phyloP scores from a whole-genome alignment of 2,113 vertebrate genomes.

The Chinchilla lanigera region DNA sequence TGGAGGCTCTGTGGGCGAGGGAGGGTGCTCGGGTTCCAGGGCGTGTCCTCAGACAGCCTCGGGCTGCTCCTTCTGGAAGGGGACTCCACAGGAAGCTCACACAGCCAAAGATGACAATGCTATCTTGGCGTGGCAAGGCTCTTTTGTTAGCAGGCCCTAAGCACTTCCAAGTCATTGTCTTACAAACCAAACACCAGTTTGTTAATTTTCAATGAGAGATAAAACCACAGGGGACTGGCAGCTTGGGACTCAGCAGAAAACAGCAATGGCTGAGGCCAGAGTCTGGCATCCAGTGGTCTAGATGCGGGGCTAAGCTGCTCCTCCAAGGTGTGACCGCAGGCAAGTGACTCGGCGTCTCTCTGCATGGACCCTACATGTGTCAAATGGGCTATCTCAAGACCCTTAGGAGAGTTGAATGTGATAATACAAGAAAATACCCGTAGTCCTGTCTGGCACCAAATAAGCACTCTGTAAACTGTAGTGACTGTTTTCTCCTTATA shows the following conservation, averaged over 20 bases:
- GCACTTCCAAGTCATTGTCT: not conserved
- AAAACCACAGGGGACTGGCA: not conserved
- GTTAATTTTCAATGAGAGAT: not conserved
- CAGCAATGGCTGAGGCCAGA: fast-evolving
- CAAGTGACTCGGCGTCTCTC: not conserved
- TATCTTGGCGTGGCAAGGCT: not conserved
- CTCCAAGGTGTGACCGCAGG: not conserved
- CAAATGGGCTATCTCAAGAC: not conserved
- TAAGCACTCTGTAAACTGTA: not conserved
- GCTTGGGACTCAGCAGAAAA: not conserved
- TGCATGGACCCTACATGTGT: not conserved
- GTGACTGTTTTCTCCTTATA: not conserved
- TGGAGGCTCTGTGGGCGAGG: not conserved
- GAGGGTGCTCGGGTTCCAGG: not conserved
- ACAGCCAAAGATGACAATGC: not conserved
- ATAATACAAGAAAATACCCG: not conserved
- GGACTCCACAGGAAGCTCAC: not conserved
- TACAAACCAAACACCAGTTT: not conserved
- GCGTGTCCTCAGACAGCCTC: not conserved
- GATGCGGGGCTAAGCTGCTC: not conserved
- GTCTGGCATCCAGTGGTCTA: not conserved
- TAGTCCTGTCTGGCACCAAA: not conserved
- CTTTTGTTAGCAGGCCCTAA: not conserved
- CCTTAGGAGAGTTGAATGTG: not conserved
- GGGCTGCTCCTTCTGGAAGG: not conserved